phyloP scores from a whole-genome alignment of 1,140 invertebrate genomes.

The Drosophila nigrodunni region DNA sequence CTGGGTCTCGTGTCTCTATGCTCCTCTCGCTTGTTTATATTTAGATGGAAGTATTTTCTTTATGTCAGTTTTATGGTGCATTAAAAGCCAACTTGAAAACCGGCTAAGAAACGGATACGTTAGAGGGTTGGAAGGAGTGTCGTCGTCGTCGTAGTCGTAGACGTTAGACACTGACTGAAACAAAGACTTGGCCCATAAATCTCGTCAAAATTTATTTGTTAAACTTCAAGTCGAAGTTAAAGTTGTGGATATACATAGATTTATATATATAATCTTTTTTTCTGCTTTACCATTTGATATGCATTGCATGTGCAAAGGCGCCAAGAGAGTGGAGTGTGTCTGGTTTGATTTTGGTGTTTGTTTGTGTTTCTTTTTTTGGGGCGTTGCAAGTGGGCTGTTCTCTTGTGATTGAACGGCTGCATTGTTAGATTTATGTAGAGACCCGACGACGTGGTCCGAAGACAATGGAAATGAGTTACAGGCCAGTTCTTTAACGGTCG shows the following conservation, averaged over 20 bases:
- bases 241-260: constrained; percentile 20
- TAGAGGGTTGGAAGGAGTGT: constrained; percentile 32
- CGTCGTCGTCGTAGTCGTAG: neutral
- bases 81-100: constrained; percentile 58
- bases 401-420: constrained; percentile 66
- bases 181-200: constrained; percentile 61
- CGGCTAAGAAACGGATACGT: constrained; percentile 22
- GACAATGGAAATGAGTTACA: constrained; percentile 39
- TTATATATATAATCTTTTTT: constrained; percentile 39
- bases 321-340: constrained; percentile 29
- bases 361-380: constrained; percentile 3
- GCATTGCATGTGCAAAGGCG: constrained; percentile 66
- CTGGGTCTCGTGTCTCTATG: constrained; percentile 14
- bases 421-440: constrained; percentile 71
- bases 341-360: neutral
- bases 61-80: constrained; percentile 56
- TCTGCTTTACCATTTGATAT: constrained; percentile 69
- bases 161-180: constrained; percentile 34
- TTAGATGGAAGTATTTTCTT: constrained; percentile 78
- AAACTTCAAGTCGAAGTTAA: constrained; percentile 61
- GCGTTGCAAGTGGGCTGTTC: constrained; percentile 32
- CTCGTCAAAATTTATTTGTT: constrained; percentile 75
- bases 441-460: constrained; percentile 13
- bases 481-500: neutral
- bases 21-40: constrained; percentile 67